A percentile compares a stretch with the other conserved stretches of the same genome.
Evolutionary conservation across 2,797 vertebrate genomes (phyloP).

Genomic region (Lepus oiostolus): DNA sequence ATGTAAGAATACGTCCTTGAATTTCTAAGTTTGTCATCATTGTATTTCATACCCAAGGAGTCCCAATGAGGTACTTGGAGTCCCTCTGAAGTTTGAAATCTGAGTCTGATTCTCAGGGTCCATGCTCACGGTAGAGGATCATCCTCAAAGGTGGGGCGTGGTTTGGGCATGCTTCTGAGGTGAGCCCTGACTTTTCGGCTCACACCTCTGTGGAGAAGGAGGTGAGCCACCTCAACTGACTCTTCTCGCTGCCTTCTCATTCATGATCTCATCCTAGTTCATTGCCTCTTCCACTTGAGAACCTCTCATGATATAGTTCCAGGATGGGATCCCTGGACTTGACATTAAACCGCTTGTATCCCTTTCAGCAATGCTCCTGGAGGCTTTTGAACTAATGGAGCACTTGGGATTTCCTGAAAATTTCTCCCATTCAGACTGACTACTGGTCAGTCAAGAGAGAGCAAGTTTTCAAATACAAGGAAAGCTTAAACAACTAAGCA

Average conservation of each 20-base stretch:
- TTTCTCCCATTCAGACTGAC: not conserved
- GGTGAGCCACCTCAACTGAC: too few species aligned
- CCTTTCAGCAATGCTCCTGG: not conserved
- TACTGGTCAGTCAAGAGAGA: not conserved
- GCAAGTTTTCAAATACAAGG: not conserved
- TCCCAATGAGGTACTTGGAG: not conserved
- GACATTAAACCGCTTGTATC: not conserved
- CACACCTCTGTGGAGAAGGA: not conserved
- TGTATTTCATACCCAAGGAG: not conserved
- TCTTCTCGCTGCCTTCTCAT: not conserved
- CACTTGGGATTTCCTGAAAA: not conserved
- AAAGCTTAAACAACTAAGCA: conserved; percentile 29
- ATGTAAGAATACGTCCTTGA: not conserved
- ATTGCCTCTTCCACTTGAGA: not conserved
- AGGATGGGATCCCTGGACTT: not conserved
- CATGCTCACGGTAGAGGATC: too few species aligned
- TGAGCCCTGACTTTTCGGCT: not conserved
- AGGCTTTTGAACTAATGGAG: not conserved
- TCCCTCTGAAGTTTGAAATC: not conserved
- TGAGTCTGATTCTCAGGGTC: not conserved
- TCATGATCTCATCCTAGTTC: not conserved
- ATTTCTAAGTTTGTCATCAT: conserved; percentile 17
- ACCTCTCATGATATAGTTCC: not conserved
- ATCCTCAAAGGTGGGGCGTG: not conserved
- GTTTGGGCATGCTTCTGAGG: fast-evolving